A percentile compares a stretch with the other conserved stretches of the same genome.
Evolutionary conservation across 2,797 vertebrate species (phyloP).

Genomic region (Leptatherina wallacei): DNA sequence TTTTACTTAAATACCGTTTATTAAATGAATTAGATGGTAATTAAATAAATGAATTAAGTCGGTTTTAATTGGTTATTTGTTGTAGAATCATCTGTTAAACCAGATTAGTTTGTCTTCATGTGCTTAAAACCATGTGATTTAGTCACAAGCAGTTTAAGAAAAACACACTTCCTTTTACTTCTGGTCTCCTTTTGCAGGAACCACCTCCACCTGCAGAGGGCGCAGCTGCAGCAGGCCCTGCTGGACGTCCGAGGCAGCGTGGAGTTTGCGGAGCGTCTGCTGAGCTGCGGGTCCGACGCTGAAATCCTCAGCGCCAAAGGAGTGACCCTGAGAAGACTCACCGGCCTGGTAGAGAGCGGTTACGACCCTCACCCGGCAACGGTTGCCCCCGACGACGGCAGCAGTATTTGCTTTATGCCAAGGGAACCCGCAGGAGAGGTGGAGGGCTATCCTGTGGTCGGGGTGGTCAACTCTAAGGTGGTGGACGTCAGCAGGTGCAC

Average conservation of each 20-base stretch:
- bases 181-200: conserved; percentile 67
- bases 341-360: conserved; percentile 76
- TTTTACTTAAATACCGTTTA: too few species aligned
- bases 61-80: too few species aligned
- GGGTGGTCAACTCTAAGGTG: conserved; percentile 81
- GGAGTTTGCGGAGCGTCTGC: conserved; percentile 88
- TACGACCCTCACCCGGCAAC: conserved; percentile 64
- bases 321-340: conserved; percentile 85
- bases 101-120: too few species aligned
- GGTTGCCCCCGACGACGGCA: conserved; percentile 69
- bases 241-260: conserved; percentile 84
- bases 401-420: conserved; percentile 84
- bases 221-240: conserved; percentile 89
- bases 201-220: conserved; percentile 87
- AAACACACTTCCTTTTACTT: too few species aligned
- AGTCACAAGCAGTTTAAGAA: too few species aligned
- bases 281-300: conserved; percentile 85
- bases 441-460: conserved; percentile 87
- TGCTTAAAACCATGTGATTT: too few species aligned
- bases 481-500: conserved; percentile 87
- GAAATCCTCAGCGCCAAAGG: conserved; percentile 89
- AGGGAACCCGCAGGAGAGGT: conserved; percentile 84
- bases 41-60: too few species aligned
- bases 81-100: too few species aligned
- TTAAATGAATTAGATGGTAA: too few species aligned